Evolutionary conservation across 2,888 invertebrate genomes (phyloP).

Genomic region (Strigamia crassipes): DNA sequence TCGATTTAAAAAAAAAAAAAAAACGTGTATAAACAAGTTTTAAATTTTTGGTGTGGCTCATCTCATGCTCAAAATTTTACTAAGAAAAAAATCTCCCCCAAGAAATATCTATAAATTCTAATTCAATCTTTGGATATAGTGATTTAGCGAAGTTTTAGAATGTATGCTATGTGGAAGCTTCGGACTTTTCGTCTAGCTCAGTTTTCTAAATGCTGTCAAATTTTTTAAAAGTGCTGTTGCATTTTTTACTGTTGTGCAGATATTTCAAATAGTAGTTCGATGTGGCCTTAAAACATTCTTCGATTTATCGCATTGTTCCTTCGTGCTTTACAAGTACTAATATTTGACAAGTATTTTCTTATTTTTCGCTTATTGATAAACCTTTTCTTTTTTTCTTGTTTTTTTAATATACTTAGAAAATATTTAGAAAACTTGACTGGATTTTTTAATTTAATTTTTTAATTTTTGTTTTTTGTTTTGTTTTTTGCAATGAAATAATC

Average conservation of each 20-base stretch:
- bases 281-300: slow-evolving; percentile 32
- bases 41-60: slow-evolving; percentile 36
- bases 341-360: background rate
- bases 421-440: too few species aligned
- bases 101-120: background rate
- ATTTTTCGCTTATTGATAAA: background rate
- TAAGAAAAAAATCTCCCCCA: background rate
- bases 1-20: too few species aligned
- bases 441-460: background rate
- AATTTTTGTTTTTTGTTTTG: background rate
- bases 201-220: slow-evolving; percentile 40
- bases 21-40: background rate
- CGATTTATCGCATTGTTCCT: slow-evolving; percentile 37
- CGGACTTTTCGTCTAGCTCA: slow-evolving; percentile 42
- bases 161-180: slow-evolving; percentile 39
- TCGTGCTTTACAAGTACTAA: slow-evolving; percentile 35
- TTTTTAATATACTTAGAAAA: too few species aligned
- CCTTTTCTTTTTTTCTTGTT: background rate
- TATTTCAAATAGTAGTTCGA: slow-evolving; percentile 29
- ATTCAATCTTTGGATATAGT: slow-evolving; percentile 15
- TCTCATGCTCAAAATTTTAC: slow-evolving; percentile 38
- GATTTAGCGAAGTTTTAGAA: slow-evolving; percentile 1
- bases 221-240: slow-evolving; percentile 42
- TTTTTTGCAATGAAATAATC: slow-evolving; percentile 18
- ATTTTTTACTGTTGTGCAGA: slow-evolving; percentile 38